Conservation (phyloP, 2,797 vertebrate genomes). For the Australoheros facetus region DNA sequence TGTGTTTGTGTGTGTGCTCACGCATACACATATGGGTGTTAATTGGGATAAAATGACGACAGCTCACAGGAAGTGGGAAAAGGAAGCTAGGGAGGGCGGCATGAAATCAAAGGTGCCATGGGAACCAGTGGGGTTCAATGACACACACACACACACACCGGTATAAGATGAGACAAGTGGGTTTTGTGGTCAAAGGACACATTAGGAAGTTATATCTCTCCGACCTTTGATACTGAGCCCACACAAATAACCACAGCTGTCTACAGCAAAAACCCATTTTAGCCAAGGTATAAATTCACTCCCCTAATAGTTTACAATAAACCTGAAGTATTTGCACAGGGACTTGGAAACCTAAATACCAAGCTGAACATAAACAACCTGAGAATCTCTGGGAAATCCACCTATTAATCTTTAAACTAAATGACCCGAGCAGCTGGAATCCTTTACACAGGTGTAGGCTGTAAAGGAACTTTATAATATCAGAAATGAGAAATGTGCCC, state of each 20-base stretch:
- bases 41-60: slow-evolving; percentile 73
- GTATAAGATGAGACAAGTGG: slow-evolving; percentile 61
- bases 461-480: slow-evolving; percentile 60
- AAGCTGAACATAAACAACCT: slow-evolving; percentile 66
- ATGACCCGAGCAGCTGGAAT: slow-evolving; percentile 60
- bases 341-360: slow-evolving; percentile 54
- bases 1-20: slow-evolving; percentile 30
- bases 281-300: slow-evolving; percentile 68
- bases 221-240: slow-evolving; percentile 70
- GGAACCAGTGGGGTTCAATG: slow-evolving; percentile 59
- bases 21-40: slow-evolving; percentile 56
- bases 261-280: slow-evolving; percentile 57
- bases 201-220: slow-evolving; percentile 75
- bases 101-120: slow-evolving; percentile 73
- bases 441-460: slow-evolving; percentile 69
- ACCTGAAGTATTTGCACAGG: slow-evolving; percentile 57
- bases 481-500: slow-evolving; percentile 50
- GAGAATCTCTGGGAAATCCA: slow-evolving; percentile 43
- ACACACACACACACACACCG: slow-evolving; percentile 16
- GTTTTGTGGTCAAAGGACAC: slow-evolving; percentile 76
- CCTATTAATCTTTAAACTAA: slow-evolving; percentile 55
- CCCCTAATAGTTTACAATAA: slow-evolving; percentile 52
- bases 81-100: slow-evolving; percentile 67
- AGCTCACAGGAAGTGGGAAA: slow-evolving; percentile 74
- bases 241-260: slow-evolving; percentile 74